Percentiles rank a stretch among this genome's conserved stretches.
These are phyloP conservation scores for Pygmarrhopalites habei DNA, from an alignment of 1,140 invertebrate species.

Conservation along the genomic window DNA sequence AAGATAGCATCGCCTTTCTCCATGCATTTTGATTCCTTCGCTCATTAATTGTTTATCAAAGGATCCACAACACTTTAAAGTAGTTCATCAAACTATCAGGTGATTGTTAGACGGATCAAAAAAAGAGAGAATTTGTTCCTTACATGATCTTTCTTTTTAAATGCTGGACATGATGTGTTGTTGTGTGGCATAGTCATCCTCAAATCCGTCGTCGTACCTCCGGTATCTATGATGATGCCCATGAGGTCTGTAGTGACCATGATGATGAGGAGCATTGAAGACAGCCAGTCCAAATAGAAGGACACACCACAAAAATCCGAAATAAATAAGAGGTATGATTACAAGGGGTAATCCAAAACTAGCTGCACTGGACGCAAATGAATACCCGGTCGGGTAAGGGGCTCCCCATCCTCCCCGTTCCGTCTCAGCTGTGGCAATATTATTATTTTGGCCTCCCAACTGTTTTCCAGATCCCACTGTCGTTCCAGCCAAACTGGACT, in stretches of 20 bases:
- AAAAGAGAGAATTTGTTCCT: no score
- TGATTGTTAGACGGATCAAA: no score
- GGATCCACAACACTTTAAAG: no score
- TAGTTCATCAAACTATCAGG: no score
- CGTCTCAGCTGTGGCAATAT: background rate
- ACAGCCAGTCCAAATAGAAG: conserved; percentile 6
- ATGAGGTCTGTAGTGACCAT: background rate
- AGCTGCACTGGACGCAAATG: background rate
- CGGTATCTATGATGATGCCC: conserved; percentile 3
- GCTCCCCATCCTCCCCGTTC: conserved; percentile 1
- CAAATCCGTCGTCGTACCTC: background rate
- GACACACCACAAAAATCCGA: conserved; percentile 12
- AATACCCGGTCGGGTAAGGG: conserved; percentile 5
- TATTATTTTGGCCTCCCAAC: background rate
- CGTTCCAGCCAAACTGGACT: background rate
- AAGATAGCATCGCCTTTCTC: no score
- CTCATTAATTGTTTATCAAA: no score
- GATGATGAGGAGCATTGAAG: conserved; percentile 2
- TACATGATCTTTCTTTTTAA: no score
- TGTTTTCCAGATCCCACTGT: background rate
- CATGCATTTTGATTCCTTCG: no score
- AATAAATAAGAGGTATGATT: conserved; percentile 7
- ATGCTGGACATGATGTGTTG: conserved; percentile 6
- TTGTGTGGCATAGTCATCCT: background rate
- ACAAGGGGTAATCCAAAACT: conserved; percentile 1